Base-by-base conservation (phyloP, 1,140 invertebrate genomes). In the Pseudoatta argentina region DNA sequence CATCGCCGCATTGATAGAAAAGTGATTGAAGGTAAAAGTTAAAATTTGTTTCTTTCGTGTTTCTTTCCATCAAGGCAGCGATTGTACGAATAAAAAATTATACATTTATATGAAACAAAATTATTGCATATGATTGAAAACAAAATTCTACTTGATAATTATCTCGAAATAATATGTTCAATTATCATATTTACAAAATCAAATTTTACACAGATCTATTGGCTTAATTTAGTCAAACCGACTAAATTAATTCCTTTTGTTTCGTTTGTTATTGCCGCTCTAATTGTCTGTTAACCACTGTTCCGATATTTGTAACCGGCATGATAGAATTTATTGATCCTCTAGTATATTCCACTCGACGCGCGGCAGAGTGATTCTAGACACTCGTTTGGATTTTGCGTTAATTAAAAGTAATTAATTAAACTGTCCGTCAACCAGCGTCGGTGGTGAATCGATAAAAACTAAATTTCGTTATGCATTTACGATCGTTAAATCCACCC, bases 331-430 rank as follows among this genome's bases (percentile, higher is more conserved):
- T 81, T 81, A 81, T 81, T 59, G 78, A 57, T 81, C 64, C 51
- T 10, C 53, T 44, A 71, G 64, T 81, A 81, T 71, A 81, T 81
- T 44, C 66, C 82, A 53, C 27, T 63, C 51, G n/a, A 34, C 44
- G 55, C 24, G 67, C 55, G 63, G 72, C 83, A 66, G 76, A 78
- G 83, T 85, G 72, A 85, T 85, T 85, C 81, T 75, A 76, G 72
- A 81, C 78, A 81, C 66, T 71, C 78, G 78, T 81, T 81, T 71
- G 64, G 75, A 24, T 85, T 86, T 85, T 71, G 87, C 55, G 88
- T 85, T 89, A 87, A 79, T 89, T 89, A 89, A 89, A 89, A 89
- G 88, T 88, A 89, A 89, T 89, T 89, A 89, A 88, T 88, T 89
- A 89, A 78, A 89, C 88, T 78, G 67, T 75, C 69, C 71, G 87